Evolutionary conservation across 2,888 invertebrate genomes (phyloP), one percentile per base, ranked within the genome.

Genomic region (Tetheella fluctuosa): DNA sequence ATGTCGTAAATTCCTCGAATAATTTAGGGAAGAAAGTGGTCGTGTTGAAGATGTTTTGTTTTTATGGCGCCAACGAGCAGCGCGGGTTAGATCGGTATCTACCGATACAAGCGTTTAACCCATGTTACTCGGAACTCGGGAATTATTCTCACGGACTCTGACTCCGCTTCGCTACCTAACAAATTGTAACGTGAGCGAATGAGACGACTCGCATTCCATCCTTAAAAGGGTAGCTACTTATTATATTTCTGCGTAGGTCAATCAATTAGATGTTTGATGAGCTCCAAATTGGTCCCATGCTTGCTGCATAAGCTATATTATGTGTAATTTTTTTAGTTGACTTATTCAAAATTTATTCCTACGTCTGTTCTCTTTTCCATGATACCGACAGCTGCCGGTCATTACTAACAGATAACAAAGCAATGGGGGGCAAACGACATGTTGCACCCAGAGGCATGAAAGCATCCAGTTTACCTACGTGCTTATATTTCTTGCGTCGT

Each of bases 11-110:
- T 92, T 91, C 91, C 85, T 86, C 88, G 90, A 91, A 92, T 93
- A 90, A 91, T 92, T 92, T 92, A 84, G 86, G 90, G 88, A 90
- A 91, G 91, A 91, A 91, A 91, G 91, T 91, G 88, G 91, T 87
- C 84, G 85, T 88, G 89, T 86, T 84, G 84, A 80, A 80, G 87
- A 88, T 85, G 91, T 91, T 92, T 93, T 91, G 91, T 93, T 93
- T 93, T 93, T 93, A 91, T 92, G 93, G 92, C 93, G 93, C 93
- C 93, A 91, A 86, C 86, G 83, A 81, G 85, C 81, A 87, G 89
- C 83, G 80, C 88, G 89, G 88, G 89, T 91, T 90, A 91, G 92
- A 93, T 93, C 90, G 83, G 90, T 91, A 91, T 92, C 91, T 84
- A 69, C 73, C 83, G 88, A 90, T 91, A 91, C 92, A 91, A 90